Evolutionary conservation across 35 echinoderm and acorn worm genomes (phyloP).

Genomic region (Strongylocentrotus purpuratus): DNA sequence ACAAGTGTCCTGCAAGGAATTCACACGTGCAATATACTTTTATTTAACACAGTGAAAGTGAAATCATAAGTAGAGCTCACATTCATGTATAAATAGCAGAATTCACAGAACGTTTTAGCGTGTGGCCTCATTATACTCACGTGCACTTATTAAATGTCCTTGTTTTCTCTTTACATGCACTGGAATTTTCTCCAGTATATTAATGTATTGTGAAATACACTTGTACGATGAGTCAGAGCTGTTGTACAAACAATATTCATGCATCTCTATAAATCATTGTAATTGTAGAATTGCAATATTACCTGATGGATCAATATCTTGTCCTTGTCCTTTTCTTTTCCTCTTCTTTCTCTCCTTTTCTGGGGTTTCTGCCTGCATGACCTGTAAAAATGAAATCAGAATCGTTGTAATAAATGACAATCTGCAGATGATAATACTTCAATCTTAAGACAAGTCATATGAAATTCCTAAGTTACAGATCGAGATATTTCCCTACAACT

Average conservation of each 20-base stretch:
- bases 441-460: not conserved
- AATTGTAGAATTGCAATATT: not conserved
- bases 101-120: too few species aligned
- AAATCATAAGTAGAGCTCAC: not conserved
- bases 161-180: too few species aligned
- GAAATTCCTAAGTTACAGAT: too few species aligned
- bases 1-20: not conserved
- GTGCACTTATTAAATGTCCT: too few species aligned
- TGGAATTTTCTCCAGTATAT: too few species aligned
- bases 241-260: too few species aligned
- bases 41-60: not conserved
- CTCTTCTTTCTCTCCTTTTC: slow-evolving; percentile 73
- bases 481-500: too few species aligned
- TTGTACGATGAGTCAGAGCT: too few species aligned
- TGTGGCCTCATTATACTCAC: too few species aligned
- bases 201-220: too few species aligned
- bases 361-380: slow-evolving; percentile 62
- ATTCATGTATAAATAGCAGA: too few species aligned
- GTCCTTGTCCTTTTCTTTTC: slow-evolving; percentile 71
- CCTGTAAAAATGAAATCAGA: not conserved
- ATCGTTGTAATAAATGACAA: not conserved
- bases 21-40: not conserved
- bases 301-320: slow-evolving; percentile 42
- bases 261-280: too few species aligned
- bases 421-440: not conserved